Conservation (phyloP, 2,113 vertebrate genomes). For the Neolamprologus hecqui region DNA sequence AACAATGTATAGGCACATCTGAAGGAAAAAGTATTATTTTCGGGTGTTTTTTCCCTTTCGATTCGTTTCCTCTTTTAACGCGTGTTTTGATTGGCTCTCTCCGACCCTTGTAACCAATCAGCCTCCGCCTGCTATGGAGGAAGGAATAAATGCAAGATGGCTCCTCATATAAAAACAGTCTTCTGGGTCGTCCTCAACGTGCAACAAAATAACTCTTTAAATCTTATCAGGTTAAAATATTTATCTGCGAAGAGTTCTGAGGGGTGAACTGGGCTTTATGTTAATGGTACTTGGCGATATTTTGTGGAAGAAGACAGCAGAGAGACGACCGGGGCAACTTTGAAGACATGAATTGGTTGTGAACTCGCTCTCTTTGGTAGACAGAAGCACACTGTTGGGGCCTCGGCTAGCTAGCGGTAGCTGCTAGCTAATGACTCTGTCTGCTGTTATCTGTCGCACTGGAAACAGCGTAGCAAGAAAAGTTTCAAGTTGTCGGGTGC, state of each 20-base stretch:
- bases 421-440: constrained; percentile 41
- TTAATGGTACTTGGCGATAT: background rate
- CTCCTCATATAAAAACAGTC: constrained; percentile 97
- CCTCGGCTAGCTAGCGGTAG: constrained; percentile 41
- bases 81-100: constrained; percentile 72
- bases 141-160: constrained; percentile 99
- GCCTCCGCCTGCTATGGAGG: constrained; percentile 79
- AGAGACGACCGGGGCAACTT: constrained; percentile 40
- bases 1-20: background rate
- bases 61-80: constrained; percentile 43
- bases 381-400: constrained; percentile 17
- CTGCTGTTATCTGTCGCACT: background rate
- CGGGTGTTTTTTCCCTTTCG: background rate
- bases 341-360: constrained; percentile 55
- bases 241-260: constrained; percentile 58
- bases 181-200: constrained; percentile 74
- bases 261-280: constrained; percentile 49
- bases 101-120: constrained; percentile 78
- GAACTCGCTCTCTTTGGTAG: constrained; percentile 12
- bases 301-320: constrained; percentile 9
- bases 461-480: background rate
- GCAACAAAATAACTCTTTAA: constrained; percentile 81
- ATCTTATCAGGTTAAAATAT: constrained; percentile 65
- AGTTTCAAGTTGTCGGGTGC: background rate
- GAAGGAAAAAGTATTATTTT: background rate